Conservation (phyloP, 1,140 invertebrate species). For the Melanaphis sacchari region DNA sequence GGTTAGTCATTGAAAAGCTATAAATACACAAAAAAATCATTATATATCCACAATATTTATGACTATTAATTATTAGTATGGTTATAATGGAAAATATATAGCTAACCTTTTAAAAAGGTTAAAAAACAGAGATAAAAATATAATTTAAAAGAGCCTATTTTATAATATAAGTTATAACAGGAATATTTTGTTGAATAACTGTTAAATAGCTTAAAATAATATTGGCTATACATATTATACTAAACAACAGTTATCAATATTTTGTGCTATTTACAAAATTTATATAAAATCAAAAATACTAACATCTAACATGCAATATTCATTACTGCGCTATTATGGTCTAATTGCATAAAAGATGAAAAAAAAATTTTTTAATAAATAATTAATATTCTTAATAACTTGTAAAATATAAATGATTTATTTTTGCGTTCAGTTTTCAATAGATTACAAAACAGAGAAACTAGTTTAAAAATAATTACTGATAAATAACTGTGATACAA, state of each 20-base stretch:
- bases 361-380: not conserved
- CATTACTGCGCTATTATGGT: not conserved
- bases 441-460: not conserved
- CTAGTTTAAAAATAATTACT: not conserved
- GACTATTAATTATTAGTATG: not conserved
- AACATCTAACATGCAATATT: not conserved
- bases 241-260: not conserved
- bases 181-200: not conserved
- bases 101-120: not conserved
- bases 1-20: not conserved
- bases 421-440: not conserved
- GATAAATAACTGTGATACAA: not conserved
- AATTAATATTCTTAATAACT: no score
- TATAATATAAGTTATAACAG: not conserved
- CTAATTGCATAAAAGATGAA: not conserved
- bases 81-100: not conserved
- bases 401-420: not conserved
- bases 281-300: no score
- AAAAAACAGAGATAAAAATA: not conserved
- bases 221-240: not conserved
- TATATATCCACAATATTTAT: not conserved
- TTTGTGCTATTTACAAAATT: no score
- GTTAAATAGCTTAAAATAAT: not conserved
- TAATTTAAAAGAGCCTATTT: not conserved
- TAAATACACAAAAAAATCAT: constrained; percentile 3